These are phyloP conservation scores for Tipula confusa DNA, from an alignment of 2,888 invertebrate genomes.

Conservation along the genomic window DNA sequence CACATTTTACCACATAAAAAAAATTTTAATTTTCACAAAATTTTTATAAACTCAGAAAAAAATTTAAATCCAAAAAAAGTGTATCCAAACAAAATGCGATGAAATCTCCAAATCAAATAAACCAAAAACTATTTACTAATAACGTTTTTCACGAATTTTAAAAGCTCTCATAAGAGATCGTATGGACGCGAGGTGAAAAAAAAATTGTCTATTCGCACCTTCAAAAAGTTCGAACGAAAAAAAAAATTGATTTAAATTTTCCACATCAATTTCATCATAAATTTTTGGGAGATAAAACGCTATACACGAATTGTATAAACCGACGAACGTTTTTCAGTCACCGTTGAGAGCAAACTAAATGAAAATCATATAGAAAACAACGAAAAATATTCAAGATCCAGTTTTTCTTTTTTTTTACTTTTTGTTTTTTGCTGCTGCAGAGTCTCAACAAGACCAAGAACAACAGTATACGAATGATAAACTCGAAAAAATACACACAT, in stretches of 20 bases:
- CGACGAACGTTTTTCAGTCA: not conserved
- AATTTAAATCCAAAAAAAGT: too few relatives aligned
- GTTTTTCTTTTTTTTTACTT: not conserved
- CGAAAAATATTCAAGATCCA: not conserved
- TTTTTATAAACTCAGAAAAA: too few relatives aligned
- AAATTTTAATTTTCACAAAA: too few relatives aligned
- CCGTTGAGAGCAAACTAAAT: constrained; percentile 25
- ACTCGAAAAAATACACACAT: not conserved
- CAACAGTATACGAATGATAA: not conserved
- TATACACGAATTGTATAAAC: not conserved
- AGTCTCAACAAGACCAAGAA: not conserved
- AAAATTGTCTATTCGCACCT: not conserved
- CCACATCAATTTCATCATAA: not conserved
- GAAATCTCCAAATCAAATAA: not conserved
- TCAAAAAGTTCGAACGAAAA: not conserved
- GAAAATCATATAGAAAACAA: not conserved
- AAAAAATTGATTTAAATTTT: too few relatives aligned
- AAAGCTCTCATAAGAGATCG: not conserved
- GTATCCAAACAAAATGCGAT: not conserved
- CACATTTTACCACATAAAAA: not conserved
- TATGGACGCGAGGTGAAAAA: not conserved
- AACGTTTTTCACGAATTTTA: not conserved
- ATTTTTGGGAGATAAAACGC: not conserved
- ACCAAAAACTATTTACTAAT: not conserved
- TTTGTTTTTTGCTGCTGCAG: not conserved